Evolutionary conservation across 2,113 vertebrate species (phyloP), one percentile per base, ranked within the genome.

Genomic region (Chloropsis hardwickii): DNA sequence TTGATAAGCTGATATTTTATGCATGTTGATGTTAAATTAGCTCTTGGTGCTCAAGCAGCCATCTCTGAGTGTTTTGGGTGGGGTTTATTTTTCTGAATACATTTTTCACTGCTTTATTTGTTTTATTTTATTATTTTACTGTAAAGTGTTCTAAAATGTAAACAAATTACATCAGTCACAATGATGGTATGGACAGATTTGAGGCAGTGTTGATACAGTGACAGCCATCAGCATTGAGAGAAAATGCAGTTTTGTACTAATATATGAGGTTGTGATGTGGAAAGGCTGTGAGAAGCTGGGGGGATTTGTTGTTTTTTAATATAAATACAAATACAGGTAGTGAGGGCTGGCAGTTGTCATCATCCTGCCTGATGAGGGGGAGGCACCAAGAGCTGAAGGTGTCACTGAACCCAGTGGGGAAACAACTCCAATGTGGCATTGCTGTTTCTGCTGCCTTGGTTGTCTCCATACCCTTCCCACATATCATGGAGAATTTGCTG

Each of bases 1-100:
- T 95, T 94, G 70, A 87, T 94, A 76, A 97, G 82, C 64, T 96
- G 91, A n/a, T 88, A 45, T 91, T 84, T 88, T 89, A 51, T 58
- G 62, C 23, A 17, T 44, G 79, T 64, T 92, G 62, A 47, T 69
- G 29, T 79, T 61, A 53, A 83, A 74, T 96, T 91, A 90, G 58
- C 61, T 78, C 40, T 79, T 70, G 58, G 37, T 94, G 40, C 73
- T 86, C 65, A 39, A 39, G 95, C 69, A 90, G 94, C 54, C 44
- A 57, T 92, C 53, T 93, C 54, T 33, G 64, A 81, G 21, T 60
- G 12, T 10, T 69, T 53, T 14, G 50, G 54, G 45, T 84, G 35
- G 23, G 7, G 20, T 15, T 50, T n/a, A 42, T 14, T 39, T 74
- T n/a, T 4, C 37, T 31, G 37, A 47, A 16, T 18, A 4, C 15